Evolutionary conservation across 2,888 invertebrate genomes (phyloP).

Genomic region (Drosophila koepferae): DNA sequence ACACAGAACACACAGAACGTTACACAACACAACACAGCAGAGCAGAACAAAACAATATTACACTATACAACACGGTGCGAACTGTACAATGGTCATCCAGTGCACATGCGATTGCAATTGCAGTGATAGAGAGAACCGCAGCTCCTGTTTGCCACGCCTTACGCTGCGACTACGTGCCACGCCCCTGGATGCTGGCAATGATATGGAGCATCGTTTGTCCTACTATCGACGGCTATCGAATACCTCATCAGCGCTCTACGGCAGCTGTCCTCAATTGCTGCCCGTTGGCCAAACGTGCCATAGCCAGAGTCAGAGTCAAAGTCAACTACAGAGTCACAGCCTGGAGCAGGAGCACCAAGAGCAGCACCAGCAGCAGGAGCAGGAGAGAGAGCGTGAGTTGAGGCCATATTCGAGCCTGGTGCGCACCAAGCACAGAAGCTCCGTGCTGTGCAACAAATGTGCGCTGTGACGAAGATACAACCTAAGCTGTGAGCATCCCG

Average conservation of each 20-base stretch:
- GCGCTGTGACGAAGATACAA: slow-evolving; percentile 85
- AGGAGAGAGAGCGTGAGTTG: slow-evolving; percentile 31
- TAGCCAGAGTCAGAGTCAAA: slow-evolving; percentile 7
- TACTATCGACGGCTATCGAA: slow-evolving; percentile 80
- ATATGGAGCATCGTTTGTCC: slow-evolving; percentile 79
- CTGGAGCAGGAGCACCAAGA: slow-evolving; percentile 12
- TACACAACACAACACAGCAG: slow-evolving; percentile 3
- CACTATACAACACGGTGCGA: slow-evolving; percentile 15
- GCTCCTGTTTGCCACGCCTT: slow-evolving; percentile 60
- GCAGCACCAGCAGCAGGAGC: slow-evolving; percentile 12
- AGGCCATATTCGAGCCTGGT: slow-evolving; percentile 69
- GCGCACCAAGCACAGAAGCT: slow-evolving; percentile 65
- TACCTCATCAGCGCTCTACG: slow-evolving; percentile 81
- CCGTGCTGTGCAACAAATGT: slow-evolving; percentile 83
- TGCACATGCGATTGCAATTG: slow-evolving; percentile 84
- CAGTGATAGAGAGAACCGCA: slow-evolving; percentile 80
- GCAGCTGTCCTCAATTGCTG: slow-evolving; percentile 83
- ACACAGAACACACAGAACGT: not conserved
- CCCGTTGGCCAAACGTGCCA: slow-evolving; percentile 30
- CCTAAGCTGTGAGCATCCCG: slow-evolving; percentile 81
- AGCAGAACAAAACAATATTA: slow-evolving; percentile 3
- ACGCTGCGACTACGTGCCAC: slow-evolving; percentile 41
- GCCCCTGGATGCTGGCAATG: slow-evolving; percentile 68
- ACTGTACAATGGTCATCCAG: slow-evolving; percentile 82
- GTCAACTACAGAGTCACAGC: slow-evolving; percentile 11